phyloP scores from a whole-genome alignment of 2,888 invertebrate species.

The Ischnus inquisitorius region DNA sequence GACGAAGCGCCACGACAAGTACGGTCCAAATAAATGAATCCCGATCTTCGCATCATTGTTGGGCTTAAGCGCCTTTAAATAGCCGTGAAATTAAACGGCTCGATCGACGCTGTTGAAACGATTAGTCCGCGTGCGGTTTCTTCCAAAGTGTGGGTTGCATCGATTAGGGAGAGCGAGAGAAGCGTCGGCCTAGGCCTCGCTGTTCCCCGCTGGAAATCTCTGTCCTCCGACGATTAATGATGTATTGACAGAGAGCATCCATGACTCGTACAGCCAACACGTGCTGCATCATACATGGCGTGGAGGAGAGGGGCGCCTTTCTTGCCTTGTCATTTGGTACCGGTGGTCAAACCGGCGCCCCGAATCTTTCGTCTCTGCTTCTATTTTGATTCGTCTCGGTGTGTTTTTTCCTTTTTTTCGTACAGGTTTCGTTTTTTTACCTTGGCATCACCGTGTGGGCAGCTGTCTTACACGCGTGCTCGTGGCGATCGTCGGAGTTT shows the following conservation, averaged over 20 bases:
- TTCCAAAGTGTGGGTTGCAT: slow-evolving; percentile 70
- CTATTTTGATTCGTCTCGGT: slow-evolving; percentile 51
- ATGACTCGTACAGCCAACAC: slow-evolving; percentile 57
- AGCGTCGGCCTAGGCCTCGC: slow-evolving; percentile 56
- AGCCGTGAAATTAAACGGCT: slow-evolving; percentile 84
- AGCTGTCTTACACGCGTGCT: slow-evolving; percentile 32
- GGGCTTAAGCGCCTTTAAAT: slow-evolving; percentile 81
- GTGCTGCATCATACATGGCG: slow-evolving; percentile 39
- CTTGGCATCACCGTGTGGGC: slow-evolving; percentile 1
- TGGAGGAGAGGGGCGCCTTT: slow-evolving; percentile 36
- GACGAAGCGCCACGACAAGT: too few species aligned
- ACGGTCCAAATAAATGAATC: slow-evolving; percentile 29
- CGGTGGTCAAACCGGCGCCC: slow-evolving; percentile 35
- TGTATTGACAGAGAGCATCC: slow-evolving; percentile 70
- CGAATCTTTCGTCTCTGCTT: slow-evolving; percentile 33
- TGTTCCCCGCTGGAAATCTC: slow-evolving; percentile 79
- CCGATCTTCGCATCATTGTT: slow-evolving; percentile 83
- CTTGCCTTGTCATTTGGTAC: slow-evolving; percentile 56
- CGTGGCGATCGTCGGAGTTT: slow-evolving; percentile 33
- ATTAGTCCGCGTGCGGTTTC: slow-evolving; percentile 79
- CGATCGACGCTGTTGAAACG: slow-evolving; percentile 67
- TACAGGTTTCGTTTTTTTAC: slow-evolving; percentile 13
- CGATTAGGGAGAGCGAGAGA: slow-evolving; percentile 12
- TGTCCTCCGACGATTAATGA: slow-evolving; percentile 79
- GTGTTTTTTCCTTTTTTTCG: slow-evolving; percentile 33